Base-by-base conservation (phyloP, 2,113 vertebrate species). In the Melanostigma gelatinosum region DNA sequence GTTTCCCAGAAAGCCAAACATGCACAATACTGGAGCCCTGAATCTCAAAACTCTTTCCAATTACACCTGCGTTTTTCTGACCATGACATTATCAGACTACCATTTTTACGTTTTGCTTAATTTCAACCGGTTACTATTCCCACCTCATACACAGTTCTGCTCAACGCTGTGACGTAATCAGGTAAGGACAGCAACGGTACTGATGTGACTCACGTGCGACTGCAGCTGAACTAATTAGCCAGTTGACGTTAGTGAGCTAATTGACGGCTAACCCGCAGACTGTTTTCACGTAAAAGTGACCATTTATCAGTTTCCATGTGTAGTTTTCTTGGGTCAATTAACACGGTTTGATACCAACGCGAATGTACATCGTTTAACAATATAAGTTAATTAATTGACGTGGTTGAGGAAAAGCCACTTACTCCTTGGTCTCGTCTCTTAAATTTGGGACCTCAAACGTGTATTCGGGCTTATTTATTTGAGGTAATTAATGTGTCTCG, bases 171-270 rank as follows among this genome's bases (percentile, higher is more conserved):
- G 4, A 55, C 54, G 54, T 27, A 10, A 13, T 24, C 15, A 0
- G 18, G 65, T 70, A 42, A 70, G 46, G 65, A 63, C 62, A 18
- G 65, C 27, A 70, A 70, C 72, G 5, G 36, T 11, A 11, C 29
- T 15, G 50, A 40, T 48, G 60, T 58, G n/a, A 52, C 46, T 6
- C 50, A 55, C 52, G 24, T 27, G 54, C 1, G n/a, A 48, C 10
- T 24, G 11, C 55, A 46, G 58, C 66, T 27, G 64, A 77, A 54
- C 69, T 54, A 60, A 72, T 77, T 34, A 52, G 42, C 13, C 13
- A 4, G 38, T 6, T 54, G 6, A 54, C 22, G 8, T 34, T 6
- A 18, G 57, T 10, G 20, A 15, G 42, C n/a, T 44, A 24, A 65
- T 32, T 32, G 8, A n/a, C 12, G 7, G 32, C 27, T 52, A 50